Evolutionary conservation across 2,888 invertebrate genomes (phyloP).

Genomic region (Ormyrus nitidulus): DNA sequence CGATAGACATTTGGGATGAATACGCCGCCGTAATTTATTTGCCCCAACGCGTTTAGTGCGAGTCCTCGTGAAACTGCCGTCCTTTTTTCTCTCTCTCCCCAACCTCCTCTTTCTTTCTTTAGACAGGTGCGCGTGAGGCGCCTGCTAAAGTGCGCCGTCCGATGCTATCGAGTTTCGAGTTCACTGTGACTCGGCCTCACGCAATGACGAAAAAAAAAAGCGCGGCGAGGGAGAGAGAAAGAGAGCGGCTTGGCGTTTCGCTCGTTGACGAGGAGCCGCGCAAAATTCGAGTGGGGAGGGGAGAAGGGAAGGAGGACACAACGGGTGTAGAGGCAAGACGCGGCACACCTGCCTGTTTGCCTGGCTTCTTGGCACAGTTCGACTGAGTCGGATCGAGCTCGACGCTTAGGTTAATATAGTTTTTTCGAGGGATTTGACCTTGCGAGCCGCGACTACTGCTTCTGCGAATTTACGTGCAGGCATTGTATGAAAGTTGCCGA

Average conservation of each 20-base stretch:
- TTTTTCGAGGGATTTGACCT: constrained; percentile 1
- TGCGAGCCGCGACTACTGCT: background rate
- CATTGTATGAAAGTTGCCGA: no score
- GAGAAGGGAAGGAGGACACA: background rate
- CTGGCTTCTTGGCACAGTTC: constrained; percentile 20
- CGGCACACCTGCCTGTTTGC: background rate
- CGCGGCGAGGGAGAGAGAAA: background rate
- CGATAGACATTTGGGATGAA: no score
- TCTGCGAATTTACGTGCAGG: no score
- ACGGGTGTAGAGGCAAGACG: background rate
- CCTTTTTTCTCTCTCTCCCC: background rate
- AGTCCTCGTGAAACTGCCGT: background rate
- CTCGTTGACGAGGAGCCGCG: background rate
- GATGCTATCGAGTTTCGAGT: constrained; percentile 54
- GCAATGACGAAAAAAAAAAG: constrained; percentile 19
- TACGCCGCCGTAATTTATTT: background rate
- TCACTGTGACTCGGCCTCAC: constrained; percentile 44
- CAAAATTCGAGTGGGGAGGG: constrained; percentile 20
- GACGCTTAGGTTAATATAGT: no score
- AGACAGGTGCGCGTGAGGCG: constrained; percentile 51
- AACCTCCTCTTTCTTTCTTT: constrained; percentile 30
- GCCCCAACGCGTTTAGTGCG: background rate
- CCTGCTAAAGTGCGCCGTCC: constrained; percentile 35
- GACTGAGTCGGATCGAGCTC: background rate
- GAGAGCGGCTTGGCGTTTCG: background rate